Conservation (phyloP, 2,113 vertebrate species). For the Psammodynastes pulverulentus region DNA sequence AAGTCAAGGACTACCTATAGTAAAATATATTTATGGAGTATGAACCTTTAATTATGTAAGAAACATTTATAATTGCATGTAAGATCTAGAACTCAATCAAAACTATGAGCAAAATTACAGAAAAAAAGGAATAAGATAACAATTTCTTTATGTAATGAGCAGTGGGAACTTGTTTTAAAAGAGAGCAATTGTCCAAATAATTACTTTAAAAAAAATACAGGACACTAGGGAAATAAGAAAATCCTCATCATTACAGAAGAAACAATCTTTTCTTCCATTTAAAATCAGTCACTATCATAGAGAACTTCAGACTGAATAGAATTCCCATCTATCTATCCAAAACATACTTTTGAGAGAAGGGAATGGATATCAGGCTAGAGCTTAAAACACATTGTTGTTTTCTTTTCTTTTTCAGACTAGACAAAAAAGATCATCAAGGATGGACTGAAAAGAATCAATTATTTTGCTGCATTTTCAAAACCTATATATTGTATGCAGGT, state of each 20-base stretch:
- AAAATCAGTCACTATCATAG: background rate
- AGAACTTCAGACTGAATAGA: background rate
- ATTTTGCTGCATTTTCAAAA: background rate
- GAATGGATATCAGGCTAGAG: background rate
- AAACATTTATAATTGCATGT: background rate
- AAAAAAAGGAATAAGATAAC: background rate
- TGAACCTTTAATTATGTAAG: background rate
- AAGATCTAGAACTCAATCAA: background rate
- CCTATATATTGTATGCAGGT: background rate
- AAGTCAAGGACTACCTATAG: background rate
- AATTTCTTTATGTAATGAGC: background rate
- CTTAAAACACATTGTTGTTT: background rate
- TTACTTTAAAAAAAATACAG: background rate
- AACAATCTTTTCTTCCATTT: background rate
- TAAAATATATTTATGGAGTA: background rate
- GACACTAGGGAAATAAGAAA: background rate
- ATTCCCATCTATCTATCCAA: background rate
- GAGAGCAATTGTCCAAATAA: background rate
- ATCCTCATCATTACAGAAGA: background rate
- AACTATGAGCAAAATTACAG: background rate
- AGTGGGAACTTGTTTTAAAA: background rate
- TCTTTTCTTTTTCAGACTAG: background rate
- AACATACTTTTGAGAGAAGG: background rate
- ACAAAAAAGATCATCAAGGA: background rate
- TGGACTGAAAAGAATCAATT: background rate